A percentile compares a stretch with the other conserved stretches of the same genome.
These are phyloP conservation scores for Rhinichthys osculus DNA, from an alignment of 2,797 vertebrate genomes.

Conservation along the genomic window DNA sequence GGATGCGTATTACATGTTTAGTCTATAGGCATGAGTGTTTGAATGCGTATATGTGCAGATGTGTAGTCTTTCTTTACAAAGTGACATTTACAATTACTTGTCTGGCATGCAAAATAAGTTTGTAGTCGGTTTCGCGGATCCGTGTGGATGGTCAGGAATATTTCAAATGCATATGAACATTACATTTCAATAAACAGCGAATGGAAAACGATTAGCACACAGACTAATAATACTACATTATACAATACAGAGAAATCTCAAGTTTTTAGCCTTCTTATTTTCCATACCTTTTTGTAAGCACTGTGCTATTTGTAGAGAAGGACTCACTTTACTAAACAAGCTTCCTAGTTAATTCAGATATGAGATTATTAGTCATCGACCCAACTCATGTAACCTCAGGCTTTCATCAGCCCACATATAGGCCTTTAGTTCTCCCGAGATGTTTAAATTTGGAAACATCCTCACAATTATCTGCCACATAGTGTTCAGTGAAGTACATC, in stretches of 20 bases:
- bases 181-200: not conserved
- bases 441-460: constrained; percentile 32
- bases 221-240: not conserved
- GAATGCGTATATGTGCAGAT: too few relatives aligned
- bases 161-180: not conserved
- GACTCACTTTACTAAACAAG: not conserved
- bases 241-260: not conserved
- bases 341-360: constrained; percentile 28
- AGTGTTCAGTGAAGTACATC: not conserved
- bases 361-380: constrained; percentile 49
- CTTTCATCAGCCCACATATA: constrained; percentile 49
- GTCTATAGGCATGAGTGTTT: too few relatives aligned
- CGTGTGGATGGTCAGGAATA: not conserved
- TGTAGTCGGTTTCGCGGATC: too few relatives aligned
- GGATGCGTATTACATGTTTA: too few relatives aligned
- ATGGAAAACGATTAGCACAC: not conserved
- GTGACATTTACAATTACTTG: too few relatives aligned
- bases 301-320: not conserved
- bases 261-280: not conserved
- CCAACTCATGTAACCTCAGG: constrained; percentile 23
- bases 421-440: constrained; percentile 14
- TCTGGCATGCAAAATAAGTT: too few relatives aligned
- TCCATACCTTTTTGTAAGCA: not conserved
- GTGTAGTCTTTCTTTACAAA: too few relatives aligned
- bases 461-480: not conserved